phyloP scores from a whole-genome alignment of 2,797 vertebrate species.

The Phalanger gymnotis region DNA sequence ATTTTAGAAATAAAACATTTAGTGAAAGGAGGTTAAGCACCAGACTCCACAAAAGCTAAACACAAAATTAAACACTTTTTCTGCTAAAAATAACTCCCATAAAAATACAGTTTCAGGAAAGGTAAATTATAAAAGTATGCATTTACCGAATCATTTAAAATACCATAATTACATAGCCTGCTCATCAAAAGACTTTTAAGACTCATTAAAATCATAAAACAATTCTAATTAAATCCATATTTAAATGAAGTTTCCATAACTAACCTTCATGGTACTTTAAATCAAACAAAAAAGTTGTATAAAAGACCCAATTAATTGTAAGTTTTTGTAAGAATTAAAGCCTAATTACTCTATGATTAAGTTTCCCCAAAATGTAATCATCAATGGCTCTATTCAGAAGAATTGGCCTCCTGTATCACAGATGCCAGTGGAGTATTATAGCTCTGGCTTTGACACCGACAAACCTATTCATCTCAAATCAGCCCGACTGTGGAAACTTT shows the following conservation, averaged over 20 bases:
- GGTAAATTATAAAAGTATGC: conserved; percentile 86
- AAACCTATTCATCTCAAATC: conserved; percentile 73
- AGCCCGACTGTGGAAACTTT: conserved; percentile 72
- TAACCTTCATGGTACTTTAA: conserved; percentile 81
- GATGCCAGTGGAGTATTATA: conserved; percentile 65
- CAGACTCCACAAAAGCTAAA: conserved; percentile 68
- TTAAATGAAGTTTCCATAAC: conserved; percentile 86
- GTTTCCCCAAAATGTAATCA: conserved; percentile 76
- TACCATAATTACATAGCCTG: conserved; percentile 85
- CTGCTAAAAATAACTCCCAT: conserved; percentile 80
- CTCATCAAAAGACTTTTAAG: conserved; percentile 86
- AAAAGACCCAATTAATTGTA: conserved; percentile 83
- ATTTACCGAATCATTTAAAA: conserved; percentile 87
- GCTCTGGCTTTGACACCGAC: conserved; percentile 72
- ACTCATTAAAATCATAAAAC: conserved; percentile 88
- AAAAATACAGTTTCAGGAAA: conserved; percentile 84
- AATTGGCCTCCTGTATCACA: conserved; percentile 78
- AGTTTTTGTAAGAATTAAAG: conserved; percentile 83
- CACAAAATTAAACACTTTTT: conserved; percentile 84
- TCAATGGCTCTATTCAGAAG: conserved; percentile 80
- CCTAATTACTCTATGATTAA: conserved; percentile 81
- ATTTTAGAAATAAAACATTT: conserved; percentile 82
- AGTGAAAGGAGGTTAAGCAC: conserved; percentile 76
- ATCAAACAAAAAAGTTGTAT: conserved; percentile 81
- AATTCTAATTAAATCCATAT: conserved; percentile 88